Conservation (phyloP, 2,888 invertebrate genomes). For the Enchytraeus crypticus region DNA sequence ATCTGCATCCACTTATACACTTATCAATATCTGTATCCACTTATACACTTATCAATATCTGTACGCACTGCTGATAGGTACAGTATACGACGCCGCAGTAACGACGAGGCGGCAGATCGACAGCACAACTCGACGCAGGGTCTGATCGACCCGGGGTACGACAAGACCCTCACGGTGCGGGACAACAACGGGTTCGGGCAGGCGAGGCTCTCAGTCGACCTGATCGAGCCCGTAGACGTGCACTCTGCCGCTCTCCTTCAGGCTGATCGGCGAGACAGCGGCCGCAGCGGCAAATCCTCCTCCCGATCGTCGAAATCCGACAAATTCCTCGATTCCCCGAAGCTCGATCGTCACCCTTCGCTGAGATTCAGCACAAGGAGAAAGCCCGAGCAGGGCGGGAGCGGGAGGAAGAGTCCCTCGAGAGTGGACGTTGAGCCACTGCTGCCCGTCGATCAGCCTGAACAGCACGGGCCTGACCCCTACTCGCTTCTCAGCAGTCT, state of each 20-base stretch:
- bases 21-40: too few species aligned
- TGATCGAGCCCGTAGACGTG: background rate
- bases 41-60: too few species aligned
- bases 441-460: background rate
- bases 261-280: background rate
- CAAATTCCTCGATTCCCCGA: background rate
- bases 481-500: conserved; percentile 2
- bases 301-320: conserved; percentile 2
- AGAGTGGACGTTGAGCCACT: background rate
- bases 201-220: background rate
- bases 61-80: too few species aligned
- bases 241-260: background rate
- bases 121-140: too few species aligned
- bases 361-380: conserved; percentile 4
- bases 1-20: too few species aligned
- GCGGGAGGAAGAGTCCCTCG: background rate
- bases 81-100: too few species aligned
- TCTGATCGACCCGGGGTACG: too few species aligned
- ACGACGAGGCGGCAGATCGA: too few species aligned
- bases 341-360: conserved; percentile 3
- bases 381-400: background rate
- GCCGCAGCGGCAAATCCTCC: background rate
- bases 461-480: background rate
- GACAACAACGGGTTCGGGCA: background rate
- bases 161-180: too few species aligned